Evolutionary conservation across 2,888 invertebrate genomes (phyloP).

Genomic region (Clunio marinus): DNA sequence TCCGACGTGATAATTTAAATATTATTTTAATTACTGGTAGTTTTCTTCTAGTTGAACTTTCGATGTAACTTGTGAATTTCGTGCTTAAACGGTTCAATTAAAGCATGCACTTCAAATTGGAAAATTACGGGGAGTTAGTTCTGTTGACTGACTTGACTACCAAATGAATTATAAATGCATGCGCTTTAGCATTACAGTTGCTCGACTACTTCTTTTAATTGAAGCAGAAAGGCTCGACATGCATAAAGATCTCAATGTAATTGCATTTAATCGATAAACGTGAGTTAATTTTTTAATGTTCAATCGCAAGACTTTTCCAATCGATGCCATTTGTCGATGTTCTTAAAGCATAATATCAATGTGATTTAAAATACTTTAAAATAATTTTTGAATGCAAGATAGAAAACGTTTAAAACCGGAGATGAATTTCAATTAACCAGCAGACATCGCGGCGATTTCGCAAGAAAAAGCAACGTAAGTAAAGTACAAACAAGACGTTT

Average conservation of each 20-base stretch:
- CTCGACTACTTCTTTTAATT: no score
- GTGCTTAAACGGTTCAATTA: conserved; percentile 23
- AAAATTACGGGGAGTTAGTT: neutral
- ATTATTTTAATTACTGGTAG: conserved; percentile 25
- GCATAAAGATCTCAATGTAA: neutral
- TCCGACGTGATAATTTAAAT: conserved; percentile 24
- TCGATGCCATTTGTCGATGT: no score
- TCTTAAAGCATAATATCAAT: no score
- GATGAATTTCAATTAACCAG: neutral
- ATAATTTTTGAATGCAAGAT: no score
- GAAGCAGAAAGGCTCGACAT: neutral
- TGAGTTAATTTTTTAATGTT: conserved; percentile 9
- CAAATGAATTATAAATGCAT: neutral
- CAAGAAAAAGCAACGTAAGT: neutral
- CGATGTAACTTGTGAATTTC: neutral
- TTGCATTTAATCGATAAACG: neutral
- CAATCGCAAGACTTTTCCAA: no score
- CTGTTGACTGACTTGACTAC: no score
- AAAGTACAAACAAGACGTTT: neutral
- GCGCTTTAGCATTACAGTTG: neutral
- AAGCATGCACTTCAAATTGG: conserved; percentile 6
- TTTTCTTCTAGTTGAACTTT: neutral
- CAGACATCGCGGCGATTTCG: neutral
- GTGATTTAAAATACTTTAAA: no score
- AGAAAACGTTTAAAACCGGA: neutral